These are phyloP conservation scores for Idaea aversata DNA, from an alignment of 2,888 invertebrate genomes.

Conservation along the genomic window DNA sequence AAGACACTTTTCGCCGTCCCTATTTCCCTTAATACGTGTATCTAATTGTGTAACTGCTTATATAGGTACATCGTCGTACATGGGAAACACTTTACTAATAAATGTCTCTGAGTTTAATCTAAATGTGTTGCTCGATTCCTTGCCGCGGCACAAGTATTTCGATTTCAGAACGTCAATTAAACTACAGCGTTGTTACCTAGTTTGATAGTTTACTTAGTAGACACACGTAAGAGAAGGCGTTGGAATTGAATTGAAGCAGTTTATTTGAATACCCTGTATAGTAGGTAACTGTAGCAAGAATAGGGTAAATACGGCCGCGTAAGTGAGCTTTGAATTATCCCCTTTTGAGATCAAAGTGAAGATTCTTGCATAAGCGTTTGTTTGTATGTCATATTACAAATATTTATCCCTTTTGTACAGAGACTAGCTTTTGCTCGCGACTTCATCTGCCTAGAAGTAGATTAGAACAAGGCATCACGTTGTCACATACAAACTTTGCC, in stretches of 20 bases:
- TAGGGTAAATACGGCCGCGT: neutral
- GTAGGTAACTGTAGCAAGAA: neutral
- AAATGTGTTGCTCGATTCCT: slow-evolving; percentile 45
- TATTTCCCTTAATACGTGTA: neutral
- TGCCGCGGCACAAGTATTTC: slow-evolving; percentile 48
- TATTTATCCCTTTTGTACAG: neutral
- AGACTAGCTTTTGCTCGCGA: neutral
- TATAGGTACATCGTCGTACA: slow-evolving; percentile 2
- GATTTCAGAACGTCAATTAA: slow-evolving; percentile 59
- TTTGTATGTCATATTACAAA: slow-evolving; percentile 8
- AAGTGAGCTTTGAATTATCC: slow-evolving; percentile 19
- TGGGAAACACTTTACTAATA: slow-evolving; percentile 29
- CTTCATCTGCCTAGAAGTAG: no score
- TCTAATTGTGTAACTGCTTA: neutral
- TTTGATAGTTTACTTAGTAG: slow-evolving; percentile 54
- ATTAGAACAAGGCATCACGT: no score
- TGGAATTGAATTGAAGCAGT: slow-evolving; percentile 56
- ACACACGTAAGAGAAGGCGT: slow-evolving; percentile 43
- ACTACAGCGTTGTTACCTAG: slow-evolving; percentile 51
- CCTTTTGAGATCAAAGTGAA: neutral
- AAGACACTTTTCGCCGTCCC: no score
- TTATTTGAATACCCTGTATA: slow-evolving; percentile 44
- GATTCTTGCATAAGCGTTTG: neutral
- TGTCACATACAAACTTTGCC: no score
- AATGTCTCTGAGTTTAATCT: slow-evolving; percentile 38